Evolutionary conservation across 1,140 invertebrate species (phyloP), one percentile per base, ranked within the genome.

Genomic region (Penaeus chinensis): DNA sequence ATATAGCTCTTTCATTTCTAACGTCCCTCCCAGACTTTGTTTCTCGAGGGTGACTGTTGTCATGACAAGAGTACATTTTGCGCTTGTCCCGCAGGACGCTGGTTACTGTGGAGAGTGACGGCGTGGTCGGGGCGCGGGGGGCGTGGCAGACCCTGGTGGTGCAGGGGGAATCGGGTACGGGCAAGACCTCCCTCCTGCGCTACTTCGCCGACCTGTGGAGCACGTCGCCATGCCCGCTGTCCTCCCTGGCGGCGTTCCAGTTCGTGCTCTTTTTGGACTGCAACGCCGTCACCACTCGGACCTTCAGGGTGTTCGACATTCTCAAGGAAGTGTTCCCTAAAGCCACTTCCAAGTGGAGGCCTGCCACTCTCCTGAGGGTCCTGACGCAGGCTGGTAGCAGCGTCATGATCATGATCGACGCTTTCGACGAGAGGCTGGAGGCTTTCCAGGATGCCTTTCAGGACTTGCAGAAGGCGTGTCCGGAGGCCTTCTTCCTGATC

Each of bases 321-420:
- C 54, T 79, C 47, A 47, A 60, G 37, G 77, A 79, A 79, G 20
- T 79, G 24, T 24, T 79, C 4, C 77, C 77, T 47, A 79, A 60
- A 47, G 22, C 77, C 27, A 60, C 10, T 18, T 24, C 18, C 22
- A 22, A 19, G 47, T 18, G 42, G 37, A 71, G 42, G 32, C 62
- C 19, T 22, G 10, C 24, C n/a, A 13, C 20, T n/a, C 66, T 83
- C 47, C 13, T 83, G 7, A 47, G 60, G 16, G 65, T 42, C 4
- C 66, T 83, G 22, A 47, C 81, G 11, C 47, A 47, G 11, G 63
- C 81, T 42, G 65, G 61, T 4, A 32, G 27, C 22, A 83, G 71
- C 24, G 63, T 83, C 13, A 66, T 83, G 63, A 42, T 83, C 42
- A 66, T 83, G 66, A 71, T 83, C 47, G 81, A 83, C 60, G 81